Base-by-base conservation (phyloP, 2,888 invertebrate genomes). In the Eucriotettix oculatus region DNA sequence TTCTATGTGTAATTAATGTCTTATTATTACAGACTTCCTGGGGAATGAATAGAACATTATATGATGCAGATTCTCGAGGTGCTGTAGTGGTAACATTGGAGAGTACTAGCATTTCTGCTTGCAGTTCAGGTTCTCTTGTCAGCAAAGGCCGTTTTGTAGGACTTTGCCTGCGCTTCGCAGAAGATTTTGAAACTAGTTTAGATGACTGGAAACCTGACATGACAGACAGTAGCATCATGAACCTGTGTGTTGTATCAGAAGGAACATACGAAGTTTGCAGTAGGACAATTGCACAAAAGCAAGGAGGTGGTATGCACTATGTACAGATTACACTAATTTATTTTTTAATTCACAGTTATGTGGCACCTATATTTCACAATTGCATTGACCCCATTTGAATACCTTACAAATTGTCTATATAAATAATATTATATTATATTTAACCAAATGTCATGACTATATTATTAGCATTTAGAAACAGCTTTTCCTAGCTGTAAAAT, bases 241-340 rank as follows among this genome's bases (percentile, higher is more conserved):
- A 94, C 72, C 79, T 93, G 54, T 97, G 98, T 75, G 90, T 93
- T 59, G 99, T 99, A n/a, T 97, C 96, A 11, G 95, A 96, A 74
- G 99, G 99, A 16, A 97, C 97, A 1, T 99, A 97, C 71, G 96
- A 98, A 77, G 93, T 99, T 9, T 95, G 94, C 76, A 93, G 92
- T 65, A 79, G 93, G 62, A 97, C 97, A 0, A 86, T 90, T 58
- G 90, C 92, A 10, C 87, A 90, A 44, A 90, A 90, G 71, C 87
- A 85, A 67, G 80, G 79, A 61, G 79, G 76, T 65, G 89, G 88
- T 63, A 16, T 57, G 53, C 52, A 16, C 16, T 29, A 2, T 29
- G 7, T 56, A 56, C 9, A 9, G 17, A 40, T 42, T 44, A 56
- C n/a, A 43, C 61, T 52, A 61, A 16, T 56, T 48, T 58, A 55